Evolutionary conservation across 2,888 invertebrate genomes (phyloP).

Genomic region (Caenorhabditis sp.): DNA sequence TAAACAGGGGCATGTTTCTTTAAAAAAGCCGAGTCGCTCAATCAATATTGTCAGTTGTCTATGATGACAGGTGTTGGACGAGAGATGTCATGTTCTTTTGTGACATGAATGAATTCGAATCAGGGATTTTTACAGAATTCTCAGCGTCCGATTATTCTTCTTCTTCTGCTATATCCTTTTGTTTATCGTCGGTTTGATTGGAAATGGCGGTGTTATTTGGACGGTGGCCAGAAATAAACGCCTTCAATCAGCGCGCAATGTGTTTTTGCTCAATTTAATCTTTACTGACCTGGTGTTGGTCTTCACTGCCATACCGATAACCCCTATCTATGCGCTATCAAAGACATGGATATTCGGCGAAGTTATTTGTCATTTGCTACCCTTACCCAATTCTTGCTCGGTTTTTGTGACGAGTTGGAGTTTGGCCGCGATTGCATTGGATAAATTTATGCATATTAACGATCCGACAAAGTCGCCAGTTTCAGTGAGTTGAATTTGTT

Average conservation of each 20-base stretch:
- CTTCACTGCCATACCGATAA: constrained; percentile 69
- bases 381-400: constrained; percentile 67
- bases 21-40: neutral
- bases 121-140: constrained; percentile 49
- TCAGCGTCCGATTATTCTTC: constrained; percentile 61
- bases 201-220: constrained; percentile 69
- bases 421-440: constrained; percentile 69
- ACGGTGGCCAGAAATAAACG: constrained; percentile 65
- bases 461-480: constrained; percentile 68
- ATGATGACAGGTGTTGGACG: neutral
- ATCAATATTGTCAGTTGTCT: constrained; percentile 3
- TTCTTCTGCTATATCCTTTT: constrained; percentile 62
- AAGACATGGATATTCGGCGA: constrained; percentile 70
- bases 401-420: constrained; percentile 71
- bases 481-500: constrained; percentile 52
- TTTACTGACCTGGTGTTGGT: constrained; percentile 69
- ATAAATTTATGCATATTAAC: constrained; percentile 70
- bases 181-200: constrained; percentile 64
- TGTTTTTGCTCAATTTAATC: constrained; percentile 70
- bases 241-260: constrained; percentile 69
- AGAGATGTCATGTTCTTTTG: neutral
- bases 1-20: constrained; percentile 6
- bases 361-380: constrained; percentile 69
- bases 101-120: neutral
- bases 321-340: constrained; percentile 64